Evolutionary conservation across 2,888 invertebrate genomes (phyloP).

Genomic region (Oligia strigilis): DNA sequence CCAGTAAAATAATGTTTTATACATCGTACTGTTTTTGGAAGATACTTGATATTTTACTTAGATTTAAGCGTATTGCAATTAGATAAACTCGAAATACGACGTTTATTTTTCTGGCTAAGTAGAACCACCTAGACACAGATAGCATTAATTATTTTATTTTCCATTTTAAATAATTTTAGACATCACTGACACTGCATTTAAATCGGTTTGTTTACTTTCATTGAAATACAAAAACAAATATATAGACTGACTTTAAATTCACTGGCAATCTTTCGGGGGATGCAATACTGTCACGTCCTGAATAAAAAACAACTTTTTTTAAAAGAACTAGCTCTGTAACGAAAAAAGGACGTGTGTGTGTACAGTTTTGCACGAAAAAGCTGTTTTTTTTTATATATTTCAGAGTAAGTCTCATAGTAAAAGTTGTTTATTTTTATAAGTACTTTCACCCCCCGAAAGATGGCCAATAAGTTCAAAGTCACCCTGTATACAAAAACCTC

Average conservation of each 20-base stretch:
- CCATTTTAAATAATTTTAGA: constrained; percentile 7
- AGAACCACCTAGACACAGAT: constrained; percentile 11
- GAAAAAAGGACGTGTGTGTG: background rate
- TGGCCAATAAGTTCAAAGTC: background rate
- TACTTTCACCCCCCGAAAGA: background rate
- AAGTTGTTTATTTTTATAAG: background rate
- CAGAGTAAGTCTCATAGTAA: too few species aligned
- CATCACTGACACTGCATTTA: constrained; percentile 24
- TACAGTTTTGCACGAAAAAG: background rate
- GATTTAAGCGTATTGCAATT: constrained; percentile 36
- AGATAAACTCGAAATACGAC: constrained; percentile 17
- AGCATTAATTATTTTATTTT: constrained; percentile 1
- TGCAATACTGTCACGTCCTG: background rate
- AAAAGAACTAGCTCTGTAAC: background rate
- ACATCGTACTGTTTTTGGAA: constrained; percentile 42
- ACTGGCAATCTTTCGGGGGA: background rate
- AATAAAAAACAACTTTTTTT: background rate
- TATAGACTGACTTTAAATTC: constrained; percentile 9
- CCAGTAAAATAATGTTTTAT: constrained; percentile 14
- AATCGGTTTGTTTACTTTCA: constrained; percentile 7
- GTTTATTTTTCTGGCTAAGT: constrained; percentile 32
- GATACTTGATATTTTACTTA: constrained; percentile 45
- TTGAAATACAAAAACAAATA: constrained; percentile 26
- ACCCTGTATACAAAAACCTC: constrained; percentile 21
- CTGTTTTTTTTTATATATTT: background rate